Conservation (phyloP, 2,797 vertebrate species). For the Gymnopithys bicolor region DNA sequence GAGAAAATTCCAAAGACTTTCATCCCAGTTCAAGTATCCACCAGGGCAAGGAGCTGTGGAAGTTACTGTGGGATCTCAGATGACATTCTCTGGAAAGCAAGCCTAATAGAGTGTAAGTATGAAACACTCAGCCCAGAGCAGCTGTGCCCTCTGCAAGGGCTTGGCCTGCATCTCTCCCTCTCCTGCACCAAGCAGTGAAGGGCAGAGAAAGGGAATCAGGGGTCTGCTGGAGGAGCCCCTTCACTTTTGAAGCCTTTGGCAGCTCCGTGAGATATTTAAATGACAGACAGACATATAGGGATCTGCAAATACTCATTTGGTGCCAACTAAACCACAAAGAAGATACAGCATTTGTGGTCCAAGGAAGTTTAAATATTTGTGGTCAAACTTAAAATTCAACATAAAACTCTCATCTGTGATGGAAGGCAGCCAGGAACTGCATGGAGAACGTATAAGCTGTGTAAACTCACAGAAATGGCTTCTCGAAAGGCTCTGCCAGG, state of each 20-base stretch:
- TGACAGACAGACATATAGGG: slow-evolving; percentile 77
- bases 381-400: slow-evolving; percentile 80
- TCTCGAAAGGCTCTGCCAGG: background rate
- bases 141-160: slow-evolving; percentile 33
- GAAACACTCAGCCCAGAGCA: slow-evolving; percentile 15
- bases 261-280: slow-evolving; percentile 75
- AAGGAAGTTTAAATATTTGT: slow-evolving; percentile 82
- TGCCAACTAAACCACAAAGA: slow-evolving; percentile 78
- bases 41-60: slow-evolving; percentile 42
- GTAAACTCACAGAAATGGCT: slow-evolving; percentile 55
- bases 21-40: slow-evolving; percentile 53
- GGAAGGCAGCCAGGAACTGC: slow-evolving; percentile 74
- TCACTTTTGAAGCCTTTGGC: slow-evolving; percentile 65
- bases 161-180: background rate
- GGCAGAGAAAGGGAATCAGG: background rate
- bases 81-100: slow-evolving; percentile 59
- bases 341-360: slow-evolving; percentile 79
- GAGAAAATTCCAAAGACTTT: slow-evolving; percentile 48
- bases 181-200: background rate
- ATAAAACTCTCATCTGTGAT: slow-evolving; percentile 77
- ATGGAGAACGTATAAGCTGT: slow-evolving; percentile 64
- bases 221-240: slow-evolving; percentile 18
- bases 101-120: slow-evolving; percentile 33
- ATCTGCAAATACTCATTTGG: slow-evolving; percentile 69
- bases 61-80: background rate